Conservation (phyloP, 2,797 vertebrate genomes). For the Phalloptychus januarius region DNA sequence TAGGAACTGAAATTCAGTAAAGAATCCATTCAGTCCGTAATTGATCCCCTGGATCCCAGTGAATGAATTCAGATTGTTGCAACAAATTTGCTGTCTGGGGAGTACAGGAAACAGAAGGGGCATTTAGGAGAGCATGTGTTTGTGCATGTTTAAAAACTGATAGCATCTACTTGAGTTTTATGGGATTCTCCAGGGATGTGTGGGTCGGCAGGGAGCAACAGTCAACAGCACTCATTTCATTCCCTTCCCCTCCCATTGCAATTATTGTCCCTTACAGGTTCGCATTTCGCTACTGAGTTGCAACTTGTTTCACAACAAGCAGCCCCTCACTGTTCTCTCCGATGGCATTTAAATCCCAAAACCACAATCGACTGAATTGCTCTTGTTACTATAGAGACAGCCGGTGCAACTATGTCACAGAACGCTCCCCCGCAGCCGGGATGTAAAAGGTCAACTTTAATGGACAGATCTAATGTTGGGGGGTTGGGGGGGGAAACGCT, state of each 20-base stretch:
- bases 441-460: constrained; percentile 70
- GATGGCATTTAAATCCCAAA: constrained; percentile 50
- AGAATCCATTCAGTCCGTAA: background rate
- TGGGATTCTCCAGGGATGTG: constrained; percentile 51
- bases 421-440: constrained; percentile 39
- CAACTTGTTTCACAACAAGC: constrained; percentile 36
- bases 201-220: constrained; percentile 40
- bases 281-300: constrained; percentile 39
- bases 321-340: constrained; percentile 35
- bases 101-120: constrained; percentile 26
- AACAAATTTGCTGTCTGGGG: constrained; percentile 19
- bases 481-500: background rate
- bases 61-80: constrained; percentile 12
- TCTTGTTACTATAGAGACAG: constrained; percentile 58
- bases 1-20: constrained; percentile 6
- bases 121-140: constrained; percentile 47
- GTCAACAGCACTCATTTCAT: constrained; percentile 47
- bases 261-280: constrained; percentile 19
- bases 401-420: constrained; percentile 32
- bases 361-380: constrained; percentile 20
- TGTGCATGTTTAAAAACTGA: constrained; percentile 54
- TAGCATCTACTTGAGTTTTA: constrained; percentile 43
- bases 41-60: constrained; percentile 9
- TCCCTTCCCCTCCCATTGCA: constrained; percentile 44
- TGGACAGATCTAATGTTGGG: constrained; percentile 38